Base-by-base conservation (phyloP, 2,113 vertebrate genomes). In the Vombatus ursinus region DNA sequence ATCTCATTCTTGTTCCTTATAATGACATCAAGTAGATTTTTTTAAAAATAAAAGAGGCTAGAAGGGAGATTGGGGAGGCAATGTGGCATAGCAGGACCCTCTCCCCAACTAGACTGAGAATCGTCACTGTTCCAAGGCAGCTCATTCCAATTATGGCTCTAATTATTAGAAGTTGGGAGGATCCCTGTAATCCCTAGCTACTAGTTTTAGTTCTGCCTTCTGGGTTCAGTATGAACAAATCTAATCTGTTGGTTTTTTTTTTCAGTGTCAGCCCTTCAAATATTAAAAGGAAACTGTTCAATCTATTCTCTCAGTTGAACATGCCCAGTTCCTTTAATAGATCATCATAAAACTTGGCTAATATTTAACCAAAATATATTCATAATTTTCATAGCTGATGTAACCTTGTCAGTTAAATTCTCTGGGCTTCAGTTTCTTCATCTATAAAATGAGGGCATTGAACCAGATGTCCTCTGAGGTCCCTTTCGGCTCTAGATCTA, bases 111-210 rank as follows among this genome's bases (percentile, higher is more conserved):
- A 10, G 28, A 68, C 11, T 68, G 57, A 68, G 57, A 68, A 28
- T 37, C 3, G 10, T 61, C 50, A 53, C 31, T 50, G n/a, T 91
- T 61, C 89, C 52, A 84, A 93, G 93, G 61, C 10, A 92, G 26
- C 24, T 48, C 49, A 22, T 94, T 95, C 23, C 90, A 96, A 49
- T 68, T 51, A 3, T 90, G 44, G 37, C n/a, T 91, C 54, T 96
- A 48, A 61, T 68, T 68, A 68, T 14, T 68, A 37, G 12, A 31
- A 31, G 12, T 31, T 37, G 31, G 57, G 28, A 68, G 19, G 11
- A 48, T 97, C 90, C 28, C 52, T 94, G 6, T 94, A 93, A 95
- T 97, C 95, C 93, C 90, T 96, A 94, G 51, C 37, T 52, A 90
- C 54, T 92, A 92, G 50, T 94, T 84, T 47, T 96, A 95, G 37